Percentiles rank a stretch among this genome's conserved stretches.
Evolutionary conservation across 2,888 invertebrate species (phyloP).

Genomic region (Lithophane socia): DNA sequence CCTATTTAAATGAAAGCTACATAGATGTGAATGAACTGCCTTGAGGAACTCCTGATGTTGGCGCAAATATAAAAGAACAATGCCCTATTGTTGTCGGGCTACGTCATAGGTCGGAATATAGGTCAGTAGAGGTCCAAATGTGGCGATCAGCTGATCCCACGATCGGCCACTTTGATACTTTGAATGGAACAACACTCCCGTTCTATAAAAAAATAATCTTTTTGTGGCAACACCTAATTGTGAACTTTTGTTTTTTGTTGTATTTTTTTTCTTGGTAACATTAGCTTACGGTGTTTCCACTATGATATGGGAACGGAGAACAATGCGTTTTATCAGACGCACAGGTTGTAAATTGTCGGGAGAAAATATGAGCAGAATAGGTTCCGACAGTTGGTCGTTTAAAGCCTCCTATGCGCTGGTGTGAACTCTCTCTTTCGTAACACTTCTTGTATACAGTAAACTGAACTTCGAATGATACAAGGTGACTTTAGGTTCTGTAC

Average conservation of each 20-base stretch:
- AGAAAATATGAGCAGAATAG: conserved; percentile 60
- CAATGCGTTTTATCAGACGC: conserved; percentile 59
- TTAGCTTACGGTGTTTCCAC: conserved; percentile 51
- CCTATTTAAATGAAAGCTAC: conserved; percentile 77
- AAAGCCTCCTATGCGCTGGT: conserved; percentile 11
- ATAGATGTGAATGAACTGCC: conserved; percentile 89
- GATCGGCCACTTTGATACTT: conserved; percentile 74
- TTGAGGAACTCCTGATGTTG: conserved; percentile 87
- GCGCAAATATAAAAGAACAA: conserved; percentile 90
- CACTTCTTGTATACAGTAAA: conserved; percentile 26
- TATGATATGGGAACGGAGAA: conserved; percentile 61
- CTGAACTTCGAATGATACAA: conserved; percentile 3
- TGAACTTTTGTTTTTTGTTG: conserved; percentile 59
- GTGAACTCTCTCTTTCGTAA: conserved; percentile 59
- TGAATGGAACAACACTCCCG: conserved; percentile 68
- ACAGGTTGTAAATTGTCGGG: conserved; percentile 60
- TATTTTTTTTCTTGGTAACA: conserved; percentile 48
- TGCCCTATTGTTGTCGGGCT: conserved; percentile 88
- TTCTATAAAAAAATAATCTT: conserved; percentile 70
- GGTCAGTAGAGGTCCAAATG: conserved; percentile 88
- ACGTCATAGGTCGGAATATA: conserved; percentile 89
- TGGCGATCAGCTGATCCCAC: conserved; percentile 87
- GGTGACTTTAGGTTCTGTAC: background rate
- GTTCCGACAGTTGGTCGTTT: conserved; percentile 39
- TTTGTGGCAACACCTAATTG: conserved; percentile 63